Conservation (phyloP, 2,888 invertebrate species). For the Branchinecta sandiegonensis region DNA sequence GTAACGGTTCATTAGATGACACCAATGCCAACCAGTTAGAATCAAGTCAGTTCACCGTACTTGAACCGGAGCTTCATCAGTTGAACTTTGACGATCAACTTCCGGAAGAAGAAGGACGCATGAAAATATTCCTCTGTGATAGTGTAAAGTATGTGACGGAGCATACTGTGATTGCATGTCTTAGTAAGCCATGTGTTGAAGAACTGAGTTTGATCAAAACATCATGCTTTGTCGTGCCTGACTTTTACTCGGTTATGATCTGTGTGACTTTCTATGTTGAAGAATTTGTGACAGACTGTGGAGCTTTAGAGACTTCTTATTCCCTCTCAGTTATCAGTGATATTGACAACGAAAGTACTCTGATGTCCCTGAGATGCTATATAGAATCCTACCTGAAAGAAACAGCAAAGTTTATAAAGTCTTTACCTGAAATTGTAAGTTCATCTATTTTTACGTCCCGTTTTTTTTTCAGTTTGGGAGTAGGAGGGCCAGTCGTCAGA, state of each 20-base stretch:
- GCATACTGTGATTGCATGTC: neutral
- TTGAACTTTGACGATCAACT: neutral
- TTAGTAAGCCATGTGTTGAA: neutral
- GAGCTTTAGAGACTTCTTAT: neutral
- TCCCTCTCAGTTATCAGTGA: neutral
- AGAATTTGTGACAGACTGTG: constrained; percentile 8
- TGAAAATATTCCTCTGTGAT: constrained; percentile 11
- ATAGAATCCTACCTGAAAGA: neutral
- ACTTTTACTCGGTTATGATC: constrained; percentile 7
- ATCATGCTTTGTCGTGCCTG: constrained; percentile 11
- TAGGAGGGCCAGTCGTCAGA: too few relatives aligned
- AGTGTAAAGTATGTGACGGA: neutral
- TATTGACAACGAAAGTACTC: neutral
- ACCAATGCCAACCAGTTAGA: neutral
- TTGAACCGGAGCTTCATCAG: neutral
- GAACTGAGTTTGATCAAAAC: neutral
- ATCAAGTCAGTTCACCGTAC: constrained; percentile 3
- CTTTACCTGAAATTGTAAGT: constrained; percentile 15
- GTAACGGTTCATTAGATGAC: neutral
- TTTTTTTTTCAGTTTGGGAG: too few relatives aligned
- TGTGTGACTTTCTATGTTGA: constrained; percentile 6
- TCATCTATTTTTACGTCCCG: too few relatives aligned
- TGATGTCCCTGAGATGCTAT: neutral
- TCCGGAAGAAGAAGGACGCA: neutral
- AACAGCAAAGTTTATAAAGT: neutral